phyloP scores from a whole-genome alignment of 1,140 invertebrate species.

The Drosophila parvula region DNA sequence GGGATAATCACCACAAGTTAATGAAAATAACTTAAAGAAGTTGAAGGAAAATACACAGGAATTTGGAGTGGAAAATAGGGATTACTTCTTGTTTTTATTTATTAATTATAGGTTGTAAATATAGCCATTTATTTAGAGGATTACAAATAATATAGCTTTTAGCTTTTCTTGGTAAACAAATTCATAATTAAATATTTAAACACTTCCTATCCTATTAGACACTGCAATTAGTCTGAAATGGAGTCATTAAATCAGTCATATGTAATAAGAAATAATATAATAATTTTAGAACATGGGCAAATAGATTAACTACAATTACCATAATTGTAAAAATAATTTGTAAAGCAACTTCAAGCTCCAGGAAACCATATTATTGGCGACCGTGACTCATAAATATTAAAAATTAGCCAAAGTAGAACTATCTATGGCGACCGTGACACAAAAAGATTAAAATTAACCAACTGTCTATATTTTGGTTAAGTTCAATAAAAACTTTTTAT shows the following conservation, averaged over 20 bases:
- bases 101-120: not conserved
- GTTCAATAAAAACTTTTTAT: too few relatives aligned
- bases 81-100: not conserved
- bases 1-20: not conserved
- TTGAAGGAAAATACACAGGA: not conserved
- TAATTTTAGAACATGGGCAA: not conserved
- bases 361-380: too few relatives aligned
- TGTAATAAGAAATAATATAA: too few relatives aligned
- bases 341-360: not conserved
- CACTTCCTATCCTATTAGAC: too few relatives aligned
- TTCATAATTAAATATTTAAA: not conserved
- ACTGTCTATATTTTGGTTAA: too few relatives aligned
- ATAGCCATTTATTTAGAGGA: not conserved
- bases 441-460: too few relatives aligned
- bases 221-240: too few relatives aligned
- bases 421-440: too few relatives aligned
- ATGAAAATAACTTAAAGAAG: not conserved
- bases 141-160: not conserved
- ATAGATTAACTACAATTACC: not conserved
- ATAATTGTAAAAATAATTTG: not conserved
- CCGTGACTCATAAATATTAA: too few relatives aligned
- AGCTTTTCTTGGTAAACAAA: not conserved
- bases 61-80: not conserved
- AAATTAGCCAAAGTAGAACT: too few relatives aligned
- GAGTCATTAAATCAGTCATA: too few relatives aligned